Conservation (phyloP, 2,113 vertebrate genomes). For the Eptesicus fuscus region DNA sequence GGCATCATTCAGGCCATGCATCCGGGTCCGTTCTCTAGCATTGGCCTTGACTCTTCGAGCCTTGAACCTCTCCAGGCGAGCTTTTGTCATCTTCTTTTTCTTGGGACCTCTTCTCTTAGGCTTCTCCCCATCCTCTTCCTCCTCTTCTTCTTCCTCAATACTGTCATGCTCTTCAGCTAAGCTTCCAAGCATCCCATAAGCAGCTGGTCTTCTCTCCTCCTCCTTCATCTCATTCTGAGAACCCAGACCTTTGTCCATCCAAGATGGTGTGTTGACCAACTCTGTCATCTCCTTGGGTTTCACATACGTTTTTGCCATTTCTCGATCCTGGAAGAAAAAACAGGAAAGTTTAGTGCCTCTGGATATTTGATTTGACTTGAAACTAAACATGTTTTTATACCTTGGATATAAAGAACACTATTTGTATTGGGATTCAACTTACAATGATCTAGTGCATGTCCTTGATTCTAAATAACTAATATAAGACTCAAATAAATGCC, state of each 20-base stretch:
- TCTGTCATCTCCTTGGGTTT: slow-evolving; percentile 86
- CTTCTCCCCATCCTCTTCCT: slow-evolving; percentile 84
- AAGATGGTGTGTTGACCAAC: slow-evolving; percentile 85
- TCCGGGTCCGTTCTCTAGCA: slow-evolving; percentile 92
- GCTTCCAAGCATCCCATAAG: slow-evolving; percentile 81
- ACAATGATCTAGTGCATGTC: neutral
- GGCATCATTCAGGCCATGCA: slow-evolving; percentile 97
- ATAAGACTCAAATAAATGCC: slow-evolving; percentile 27
- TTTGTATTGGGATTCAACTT: slow-evolving; percentile 9
- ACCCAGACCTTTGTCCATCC: slow-evolving; percentile 85
- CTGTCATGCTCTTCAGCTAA: slow-evolving; percentile 85
- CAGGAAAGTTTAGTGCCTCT: neutral
- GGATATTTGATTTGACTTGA: neutral
- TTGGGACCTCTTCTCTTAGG: slow-evolving; percentile 96
- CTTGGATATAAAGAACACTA: neutral
- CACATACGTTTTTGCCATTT: slow-evolving; percentile 88
- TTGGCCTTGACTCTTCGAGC: slow-evolving; percentile 94
- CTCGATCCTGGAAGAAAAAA: slow-evolving; percentile 79
- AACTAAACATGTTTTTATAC: slow-evolving; percentile 22
- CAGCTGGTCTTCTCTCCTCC: slow-evolving; percentile 77
- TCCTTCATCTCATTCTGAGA: slow-evolving; percentile 88
- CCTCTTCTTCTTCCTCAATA: slow-evolving; percentile 85
- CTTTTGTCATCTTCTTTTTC: slow-evolving; percentile 99
- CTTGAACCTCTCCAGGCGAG: slow-evolving; percentile 92
- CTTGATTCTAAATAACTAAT: slow-evolving; percentile 7